Evolutionary conservation across 2,888 invertebrate genomes (phyloP).

Genomic region (Sicus ferrugineus): DNA sequence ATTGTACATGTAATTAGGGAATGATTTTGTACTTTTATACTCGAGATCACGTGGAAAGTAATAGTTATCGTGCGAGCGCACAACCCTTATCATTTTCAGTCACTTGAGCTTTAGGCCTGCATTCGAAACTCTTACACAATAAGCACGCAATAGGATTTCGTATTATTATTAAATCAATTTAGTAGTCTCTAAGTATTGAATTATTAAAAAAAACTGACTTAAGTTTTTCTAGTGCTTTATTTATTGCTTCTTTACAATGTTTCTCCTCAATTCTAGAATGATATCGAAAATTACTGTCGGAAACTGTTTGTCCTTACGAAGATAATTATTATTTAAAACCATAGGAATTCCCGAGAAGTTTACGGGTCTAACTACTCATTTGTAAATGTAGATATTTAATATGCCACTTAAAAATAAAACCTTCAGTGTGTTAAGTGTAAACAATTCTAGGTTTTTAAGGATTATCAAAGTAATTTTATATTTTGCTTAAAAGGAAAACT

Average conservation of each 20-base stretch:
- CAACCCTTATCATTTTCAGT: slow-evolving; percentile 53
- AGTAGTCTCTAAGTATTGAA: slow-evolving; percentile 55
- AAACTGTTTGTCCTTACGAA: slow-evolving; percentile 56
- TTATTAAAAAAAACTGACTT: slow-evolving; percentile 56
- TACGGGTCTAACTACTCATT: slow-evolving; percentile 30
- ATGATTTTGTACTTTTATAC: slow-evolving; percentile 42
- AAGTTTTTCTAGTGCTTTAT: slow-evolving; percentile 53
- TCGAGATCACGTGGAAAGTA: slow-evolving; percentile 19
- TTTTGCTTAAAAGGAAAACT: slow-evolving; percentile 48
- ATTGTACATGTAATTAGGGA: slow-evolving; percentile 21
- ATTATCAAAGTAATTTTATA: slow-evolving; percentile 46
- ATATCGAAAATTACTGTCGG: not conserved
- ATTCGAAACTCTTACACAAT: slow-evolving; percentile 20
- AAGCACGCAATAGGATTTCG: slow-evolving; percentile 25
- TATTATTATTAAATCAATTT: slow-evolving; percentile 32
- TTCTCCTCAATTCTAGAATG: not conserved
- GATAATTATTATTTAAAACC: slow-evolving; percentile 35
- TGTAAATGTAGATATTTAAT: slow-evolving; percentile 49
- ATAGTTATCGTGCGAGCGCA: too few species aligned
- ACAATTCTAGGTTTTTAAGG: slow-evolving; percentile 38
- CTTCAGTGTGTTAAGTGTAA: slow-evolving; percentile 45
- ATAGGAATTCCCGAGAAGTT: slow-evolving; percentile 8
- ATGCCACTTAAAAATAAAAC: slow-evolving; percentile 40
- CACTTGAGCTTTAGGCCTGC: slow-evolving; percentile 60
- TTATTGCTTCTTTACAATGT: slow-evolving; percentile 50